These are phyloP conservation scores for Augochlora pura DNA, from an alignment of 1,140 invertebrate genomes.

Conservation along the genomic window DNA sequence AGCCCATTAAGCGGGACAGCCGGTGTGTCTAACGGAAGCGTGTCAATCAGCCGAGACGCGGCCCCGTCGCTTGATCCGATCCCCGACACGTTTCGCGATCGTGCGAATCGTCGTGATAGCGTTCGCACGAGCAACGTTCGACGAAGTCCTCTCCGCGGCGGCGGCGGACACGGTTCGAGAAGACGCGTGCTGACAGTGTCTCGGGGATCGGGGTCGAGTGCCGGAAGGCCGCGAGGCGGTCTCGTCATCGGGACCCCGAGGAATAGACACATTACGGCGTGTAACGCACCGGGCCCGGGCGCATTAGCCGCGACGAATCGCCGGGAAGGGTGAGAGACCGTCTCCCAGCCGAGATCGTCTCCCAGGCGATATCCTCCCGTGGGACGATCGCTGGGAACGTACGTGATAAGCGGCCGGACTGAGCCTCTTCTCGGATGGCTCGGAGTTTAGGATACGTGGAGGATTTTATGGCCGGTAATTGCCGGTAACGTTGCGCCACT, in stretches of 20 bases:
- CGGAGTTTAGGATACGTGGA: not conserved
- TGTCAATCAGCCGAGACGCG: constrained; percentile 41
- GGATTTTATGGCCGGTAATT: too few species aligned
- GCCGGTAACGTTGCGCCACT: too few species aligned
- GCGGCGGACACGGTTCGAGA: too few species aligned
- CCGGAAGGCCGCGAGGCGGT: constrained; percentile 40
- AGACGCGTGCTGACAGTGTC: not conserved
- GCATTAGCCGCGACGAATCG: constrained; percentile 53
- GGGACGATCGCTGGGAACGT: not conserved
- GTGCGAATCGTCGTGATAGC: constrained; percentile 38
- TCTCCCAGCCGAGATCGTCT: constrained; percentile 29
- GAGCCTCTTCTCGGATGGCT: not conserved
- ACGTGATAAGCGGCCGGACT: not conserved
- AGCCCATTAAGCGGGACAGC: constrained; percentile 51
- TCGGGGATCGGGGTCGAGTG: constrained; percentile 32
- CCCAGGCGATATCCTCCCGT: constrained; percentile 34
- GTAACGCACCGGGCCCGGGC: not conserved
- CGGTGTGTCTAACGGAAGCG: constrained; percentile 50
- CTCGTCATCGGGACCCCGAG: constrained; percentile 46
- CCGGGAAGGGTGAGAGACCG: constrained; percentile 32
- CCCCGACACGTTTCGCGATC: constrained; percentile 35
- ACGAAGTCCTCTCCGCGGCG: not conserved
- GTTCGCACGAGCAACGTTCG: constrained; percentile 14
- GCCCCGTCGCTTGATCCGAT: constrained; percentile 2
- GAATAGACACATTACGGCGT: constrained; percentile 50